Percentiles rank a stretch among this genome's conserved stretches.
Conservation (phyloP, 2,113 vertebrate genomes). For the Apodemus speciosus region DNA sequence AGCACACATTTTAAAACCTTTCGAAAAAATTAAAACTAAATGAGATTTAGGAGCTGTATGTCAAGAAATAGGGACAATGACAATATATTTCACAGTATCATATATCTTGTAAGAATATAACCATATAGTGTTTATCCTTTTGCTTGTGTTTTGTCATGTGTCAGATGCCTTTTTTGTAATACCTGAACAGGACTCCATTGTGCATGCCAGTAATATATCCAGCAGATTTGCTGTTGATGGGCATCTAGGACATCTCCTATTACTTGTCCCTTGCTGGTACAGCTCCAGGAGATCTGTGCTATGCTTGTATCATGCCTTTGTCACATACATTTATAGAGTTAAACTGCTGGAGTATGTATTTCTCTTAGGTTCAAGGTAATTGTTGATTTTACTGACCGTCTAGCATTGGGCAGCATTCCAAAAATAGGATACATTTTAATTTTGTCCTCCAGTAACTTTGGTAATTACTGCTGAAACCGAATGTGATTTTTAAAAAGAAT, state of each 20-base stretch:
- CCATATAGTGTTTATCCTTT: neutral
- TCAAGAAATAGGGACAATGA: neutral
- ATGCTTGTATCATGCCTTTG: neutral
- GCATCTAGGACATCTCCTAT: neutral
- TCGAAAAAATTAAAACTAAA: neutral
- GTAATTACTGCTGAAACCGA: neutral
- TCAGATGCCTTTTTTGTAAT: constrained; percentile 35
- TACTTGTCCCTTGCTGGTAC: constrained; percentile 24
- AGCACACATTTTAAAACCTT: neutral
- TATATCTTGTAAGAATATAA: constrained; percentile 14
- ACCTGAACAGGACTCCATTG: neutral
- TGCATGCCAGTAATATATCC: neutral
- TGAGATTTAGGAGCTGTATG: neutral
- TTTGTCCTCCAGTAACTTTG: constrained; percentile 16
- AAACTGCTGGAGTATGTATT: neutral
- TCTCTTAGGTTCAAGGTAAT: neutral
- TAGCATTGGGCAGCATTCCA: neutral
- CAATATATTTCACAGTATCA: neutral
- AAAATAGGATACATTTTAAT: neutral
- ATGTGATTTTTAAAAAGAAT: neutral
- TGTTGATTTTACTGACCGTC: neutral
- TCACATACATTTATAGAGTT: constrained; percentile 9
- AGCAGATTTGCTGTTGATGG: neutral
- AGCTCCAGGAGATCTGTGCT: neutral
- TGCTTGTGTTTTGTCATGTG: neutral